Base-by-base conservation (phyloP, 2,888 invertebrate species). In the Eurytoma californica region DNA sequence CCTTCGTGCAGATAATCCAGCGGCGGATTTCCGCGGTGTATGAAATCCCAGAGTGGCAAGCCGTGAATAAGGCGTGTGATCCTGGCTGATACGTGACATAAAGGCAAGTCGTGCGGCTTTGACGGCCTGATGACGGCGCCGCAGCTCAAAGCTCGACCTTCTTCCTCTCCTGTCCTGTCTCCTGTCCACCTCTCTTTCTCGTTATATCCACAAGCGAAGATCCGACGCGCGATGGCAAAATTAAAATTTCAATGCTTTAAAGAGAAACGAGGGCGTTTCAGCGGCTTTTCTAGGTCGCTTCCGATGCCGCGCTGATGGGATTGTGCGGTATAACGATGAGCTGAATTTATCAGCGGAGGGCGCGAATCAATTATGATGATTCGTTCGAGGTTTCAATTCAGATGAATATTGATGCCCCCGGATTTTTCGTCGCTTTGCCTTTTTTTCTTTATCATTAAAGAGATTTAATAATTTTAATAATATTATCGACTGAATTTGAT, bases 21-120 rank as follows among this genome's bases (percentile, higher is more conserved):
- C 57, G 14, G 75, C 81, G 83, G 83, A 84, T 86, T 84, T 83
- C 79, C 82, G 58, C 24, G 65, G 65, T 66, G 73, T 80, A 78
- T 77, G 74, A 80, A 68, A 63, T 72, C 72, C 77, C 66, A 12
- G 74, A 18, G 74, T 51, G 58, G 20, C 72, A 58, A 61, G 57
- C 55, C 14, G 73, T 67, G 67, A 67, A 67, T 74, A 67, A 75
- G 60, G 53, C 67, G 67, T 39, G 60, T 61, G 60, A 75, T 67
- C 60, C 67, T 68, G 30, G 68, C 67, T 51, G 68, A 67, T 68
- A 60, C 57, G 75, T 39, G 75, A 60, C 20, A 75, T 60, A 75
- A 67, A 68, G 63, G 63, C n/a, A 9, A n/a, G n/a, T 3, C 53
- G 53, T 24, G 60, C 53, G n/a, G 14, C 53, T 12, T 9, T 47